These are phyloP conservation scores for Tubiluchus corallicola DNA, from an alignment of 2,888 invertebrate species.

Conservation along the genomic window DNA sequence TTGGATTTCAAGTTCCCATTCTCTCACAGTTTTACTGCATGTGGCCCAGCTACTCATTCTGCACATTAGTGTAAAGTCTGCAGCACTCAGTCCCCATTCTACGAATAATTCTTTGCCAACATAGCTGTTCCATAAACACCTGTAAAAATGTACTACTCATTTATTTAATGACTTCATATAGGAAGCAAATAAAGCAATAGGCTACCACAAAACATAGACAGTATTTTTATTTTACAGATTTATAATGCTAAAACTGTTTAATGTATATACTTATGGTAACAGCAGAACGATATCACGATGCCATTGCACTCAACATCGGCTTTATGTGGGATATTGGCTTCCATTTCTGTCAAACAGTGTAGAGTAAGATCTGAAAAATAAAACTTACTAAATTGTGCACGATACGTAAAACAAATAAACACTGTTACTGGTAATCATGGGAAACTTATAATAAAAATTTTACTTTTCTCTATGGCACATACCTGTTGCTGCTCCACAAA, in stretches of 20 bases:
- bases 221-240: no score
- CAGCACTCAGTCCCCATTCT: constrained; percentile 27
- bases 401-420: constrained; percentile 8
- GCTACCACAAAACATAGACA: no score
- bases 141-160: no score
- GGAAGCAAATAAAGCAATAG: no score
- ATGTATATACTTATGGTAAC: no score
- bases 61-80: constrained; percentile 52
- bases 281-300: constrained; percentile 61
- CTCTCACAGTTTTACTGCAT: no score
- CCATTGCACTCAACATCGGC: constrained; percentile 34
- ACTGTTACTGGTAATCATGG: constrained; percentile 7
- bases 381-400: constrained; percentile 7
- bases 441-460: background rate
- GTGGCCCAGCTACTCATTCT: constrained; percentile 78
- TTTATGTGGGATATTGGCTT: constrained; percentile 13
- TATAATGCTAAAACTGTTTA: no score
- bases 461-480: no score
- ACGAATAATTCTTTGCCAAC: constrained; percentile 44
- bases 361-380: constrained; percentile 45
- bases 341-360: constrained; percentile 40
- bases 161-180: no score
- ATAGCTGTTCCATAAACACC: constrained; percentile 50
- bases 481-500: constrained; percentile 76
- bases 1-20: no score